Percentiles rank a stretch among this genome's conserved stretches.
These are phyloP conservation scores for Nothocercus nigrocapillus DNA, from an alignment of 2,113 vertebrate species.

Conservation along the genomic window DNA sequence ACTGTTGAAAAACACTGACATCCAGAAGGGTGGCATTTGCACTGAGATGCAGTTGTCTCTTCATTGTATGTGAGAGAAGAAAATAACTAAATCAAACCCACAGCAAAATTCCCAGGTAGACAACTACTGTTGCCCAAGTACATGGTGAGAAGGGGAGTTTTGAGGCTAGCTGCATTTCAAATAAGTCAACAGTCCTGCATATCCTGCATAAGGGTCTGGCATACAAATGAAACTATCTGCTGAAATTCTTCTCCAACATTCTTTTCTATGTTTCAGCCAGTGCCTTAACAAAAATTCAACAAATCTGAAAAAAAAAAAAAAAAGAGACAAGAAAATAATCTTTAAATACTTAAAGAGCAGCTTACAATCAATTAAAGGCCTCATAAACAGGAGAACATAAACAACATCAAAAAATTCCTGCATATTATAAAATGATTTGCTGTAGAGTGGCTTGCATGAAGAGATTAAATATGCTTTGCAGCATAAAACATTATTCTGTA, in stretches of 20 bases:
- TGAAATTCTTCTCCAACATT: neutral
- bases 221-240: neutral
- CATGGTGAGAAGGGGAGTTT: neutral
- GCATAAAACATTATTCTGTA: conserved; percentile 59
- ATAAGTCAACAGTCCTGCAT: neutral
- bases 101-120: neutral
- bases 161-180: neutral
- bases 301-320: neutral
- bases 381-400: conserved; percentile 32
- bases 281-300: neutral
- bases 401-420: conserved; percentile 26
- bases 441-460: conserved; percentile 2
- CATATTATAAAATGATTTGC: conserved; percentile 64
- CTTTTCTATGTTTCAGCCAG: neutral
- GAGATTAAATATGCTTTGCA: conserved; percentile 65
- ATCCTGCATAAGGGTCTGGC: neutral
- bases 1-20: neutral
- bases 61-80: neutral
- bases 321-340: neutral
- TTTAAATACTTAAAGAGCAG: conserved; percentile 46
- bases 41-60: neutral
- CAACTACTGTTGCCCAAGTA: neutral
- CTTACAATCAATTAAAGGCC: conserved; percentile 54
- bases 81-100: neutral
- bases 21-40: neutral